Conservation (phyloP, 1,140 invertebrate genomes). For the Drosophila asahinai region DNA sequence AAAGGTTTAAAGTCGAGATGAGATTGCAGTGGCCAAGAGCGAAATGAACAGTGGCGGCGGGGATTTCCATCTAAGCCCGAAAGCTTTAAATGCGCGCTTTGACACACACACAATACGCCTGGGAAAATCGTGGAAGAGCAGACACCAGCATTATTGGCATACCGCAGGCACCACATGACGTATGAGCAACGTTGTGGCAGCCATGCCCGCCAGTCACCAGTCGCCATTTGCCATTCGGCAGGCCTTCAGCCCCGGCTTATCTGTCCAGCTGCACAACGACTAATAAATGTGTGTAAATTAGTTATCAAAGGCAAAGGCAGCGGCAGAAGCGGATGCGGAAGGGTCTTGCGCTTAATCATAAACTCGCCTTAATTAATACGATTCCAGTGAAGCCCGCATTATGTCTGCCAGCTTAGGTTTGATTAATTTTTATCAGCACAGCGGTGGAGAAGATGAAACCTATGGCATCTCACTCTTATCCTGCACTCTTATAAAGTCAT, state of each 20-base stretch:
- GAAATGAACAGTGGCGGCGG: conserved; percentile 64
- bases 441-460: conserved; percentile 5
- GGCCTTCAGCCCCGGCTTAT: conserved; percentile 50
- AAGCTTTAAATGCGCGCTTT: conserved; percentile 66
- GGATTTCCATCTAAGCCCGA: conserved; percentile 70
- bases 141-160: conserved; percentile 53
- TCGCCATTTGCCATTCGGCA: conserved; percentile 26
- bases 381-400: conserved; percentile 33
- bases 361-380: conserved; percentile 78
- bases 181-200: conserved; percentile 58
- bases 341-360: conserved; percentile 64
- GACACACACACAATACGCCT: conserved; percentile 17
- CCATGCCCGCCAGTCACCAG: conserved; percentile 30
- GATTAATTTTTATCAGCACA: conserved; percentile 44
- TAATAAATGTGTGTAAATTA: conserved; percentile 81
- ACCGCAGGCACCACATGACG: conserved; percentile 68
- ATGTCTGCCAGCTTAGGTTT: conserved; percentile 43
- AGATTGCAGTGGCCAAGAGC: conserved; percentile 57
- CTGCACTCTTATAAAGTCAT: background rate
- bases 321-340: conserved; percentile 12
- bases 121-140: conserved; percentile 21
- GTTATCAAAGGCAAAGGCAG: conserved; percentile 54
- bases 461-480: background rate
- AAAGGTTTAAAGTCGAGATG: conserved; percentile 30
- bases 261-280: conserved; percentile 67